Evolutionary conservation across 2,888 invertebrate species (phyloP).

Genomic region (Theretra japonica): DNA sequence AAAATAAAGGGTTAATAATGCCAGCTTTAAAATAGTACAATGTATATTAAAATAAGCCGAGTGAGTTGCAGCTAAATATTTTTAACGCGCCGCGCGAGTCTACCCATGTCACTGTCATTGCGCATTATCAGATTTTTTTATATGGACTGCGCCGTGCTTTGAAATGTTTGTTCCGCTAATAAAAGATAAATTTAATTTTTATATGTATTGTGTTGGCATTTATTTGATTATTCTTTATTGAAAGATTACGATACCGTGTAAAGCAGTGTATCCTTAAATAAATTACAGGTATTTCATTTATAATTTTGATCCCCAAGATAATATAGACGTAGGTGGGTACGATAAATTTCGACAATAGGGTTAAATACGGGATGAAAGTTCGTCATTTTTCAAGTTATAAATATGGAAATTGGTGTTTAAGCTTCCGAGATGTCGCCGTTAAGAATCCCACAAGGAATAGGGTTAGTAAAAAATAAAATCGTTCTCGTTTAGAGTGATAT

Average conservation of each 20-base stretch:
- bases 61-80: slow-evolving; percentile 69
- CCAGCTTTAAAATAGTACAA: not conserved
- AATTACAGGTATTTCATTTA: too few species aligned
- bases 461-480: too few species aligned
- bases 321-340: too few species aligned
- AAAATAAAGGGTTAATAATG: not conserved
- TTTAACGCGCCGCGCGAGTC: slow-evolving; percentile 69
- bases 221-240: not conserved
- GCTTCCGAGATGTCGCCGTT: too few species aligned
- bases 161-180: not conserved
- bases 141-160: slow-evolving; percentile 67
- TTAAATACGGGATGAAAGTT: too few species aligned
- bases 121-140: slow-evolving; percentile 71
- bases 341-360: too few species aligned
- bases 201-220: not conserved
- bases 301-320: too few species aligned
- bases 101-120: slow-evolving; percentile 78
- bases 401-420: too few species aligned
- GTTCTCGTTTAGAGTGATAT: too few species aligned
- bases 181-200: not conserved
- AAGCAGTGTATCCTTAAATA: too few species aligned
- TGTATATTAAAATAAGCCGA: slow-evolving; percentile 67
- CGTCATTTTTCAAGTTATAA: not conserved
- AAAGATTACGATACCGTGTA: not conserved
- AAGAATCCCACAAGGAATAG: too few species aligned